Conservation (phyloP, 2,888 invertebrate species). For the Acanthacorydalis orientalis region DNA sequence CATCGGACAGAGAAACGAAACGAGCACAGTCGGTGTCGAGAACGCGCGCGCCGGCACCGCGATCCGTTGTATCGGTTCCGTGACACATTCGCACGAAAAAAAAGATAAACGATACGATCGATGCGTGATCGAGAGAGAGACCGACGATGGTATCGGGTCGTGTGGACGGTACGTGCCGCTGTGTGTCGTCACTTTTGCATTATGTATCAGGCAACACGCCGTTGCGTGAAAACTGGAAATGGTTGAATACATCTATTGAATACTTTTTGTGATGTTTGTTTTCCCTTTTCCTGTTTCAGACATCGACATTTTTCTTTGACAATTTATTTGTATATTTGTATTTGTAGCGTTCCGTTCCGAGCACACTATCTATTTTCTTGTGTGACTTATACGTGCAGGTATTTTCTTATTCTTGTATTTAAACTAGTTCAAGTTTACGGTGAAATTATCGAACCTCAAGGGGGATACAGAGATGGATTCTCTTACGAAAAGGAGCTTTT, state of each 20-base stretch:
- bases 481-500: no score
- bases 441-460: no score
- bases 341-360: not conserved
- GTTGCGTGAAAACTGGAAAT: conserved; percentile 3
- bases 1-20: not conserved
- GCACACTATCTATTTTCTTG: no score
- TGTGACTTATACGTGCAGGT: no score
- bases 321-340: not conserved
- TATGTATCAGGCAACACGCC: conserved; percentile 1
- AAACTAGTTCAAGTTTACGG: no score
- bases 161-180: not conserved
- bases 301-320: not conserved
- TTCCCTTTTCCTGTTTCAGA: conserved; percentile 1
- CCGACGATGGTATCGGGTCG: not conserved
- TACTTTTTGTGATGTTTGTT: not conserved
- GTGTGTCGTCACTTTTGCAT: conserved; percentile 1
- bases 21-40: not conserved
- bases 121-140: not conserved
- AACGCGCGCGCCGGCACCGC: no score
- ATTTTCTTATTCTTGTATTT: no score
- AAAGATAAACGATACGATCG: not conserved
- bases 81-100: not conserved
- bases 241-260: conserved; percentile 3
- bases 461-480: no score
- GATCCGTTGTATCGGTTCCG: not conserved